phyloP scores from a whole-genome alignment of 2,797 vertebrate genomes.

The Zenarchopterus dispar region DNA sequence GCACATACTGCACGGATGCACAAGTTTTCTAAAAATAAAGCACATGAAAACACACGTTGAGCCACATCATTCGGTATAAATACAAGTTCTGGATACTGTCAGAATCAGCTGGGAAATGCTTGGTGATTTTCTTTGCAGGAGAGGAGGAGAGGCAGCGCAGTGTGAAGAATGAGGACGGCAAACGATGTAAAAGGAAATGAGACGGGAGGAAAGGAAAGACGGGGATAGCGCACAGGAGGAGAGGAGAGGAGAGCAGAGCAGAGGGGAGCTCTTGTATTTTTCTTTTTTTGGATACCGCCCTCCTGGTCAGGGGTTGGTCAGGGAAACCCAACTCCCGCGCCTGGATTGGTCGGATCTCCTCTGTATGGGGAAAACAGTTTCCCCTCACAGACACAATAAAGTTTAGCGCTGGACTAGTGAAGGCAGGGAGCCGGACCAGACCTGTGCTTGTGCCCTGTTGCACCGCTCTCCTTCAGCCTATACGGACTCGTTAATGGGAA shows the following conservation, averaged over 20 bases:
- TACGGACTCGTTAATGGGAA: not conserved
- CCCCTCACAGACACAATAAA: conserved; percentile 70
- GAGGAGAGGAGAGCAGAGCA: not conserved
- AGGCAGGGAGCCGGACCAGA: conserved; percentile 47
- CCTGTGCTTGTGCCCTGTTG: not conserved
- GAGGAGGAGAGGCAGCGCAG: not conserved
- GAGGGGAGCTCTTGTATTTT: conserved; percentile 33
- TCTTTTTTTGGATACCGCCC: conserved; percentile 65
- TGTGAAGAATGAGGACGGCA: no score
- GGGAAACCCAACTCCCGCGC: conserved; percentile 48
- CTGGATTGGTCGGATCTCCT: conserved; percentile 64
- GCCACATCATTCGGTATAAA: conserved; percentile 51
- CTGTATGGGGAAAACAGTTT: conserved; percentile 49
- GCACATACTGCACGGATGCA: no score
- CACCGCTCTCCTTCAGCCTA: not conserved
- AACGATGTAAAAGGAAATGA: not conserved
- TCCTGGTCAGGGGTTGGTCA: conserved; percentile 69
- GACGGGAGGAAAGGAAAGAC: conserved; percentile 1
- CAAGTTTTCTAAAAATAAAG: no score
- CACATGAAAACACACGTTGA: conserved; percentile 44
- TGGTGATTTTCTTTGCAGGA: conserved; percentile 19
- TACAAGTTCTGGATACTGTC: conserved; percentile 53
- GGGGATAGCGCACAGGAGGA: not conserved
- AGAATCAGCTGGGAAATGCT: conserved; percentile 18
- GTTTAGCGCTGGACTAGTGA: conserved; percentile 57